Percentiles rank a stretch among this genome's conserved stretches.
phyloP scores from a whole-genome alignment of 2,888 invertebrate genomes.

The Hyposoter dolosus region DNA sequence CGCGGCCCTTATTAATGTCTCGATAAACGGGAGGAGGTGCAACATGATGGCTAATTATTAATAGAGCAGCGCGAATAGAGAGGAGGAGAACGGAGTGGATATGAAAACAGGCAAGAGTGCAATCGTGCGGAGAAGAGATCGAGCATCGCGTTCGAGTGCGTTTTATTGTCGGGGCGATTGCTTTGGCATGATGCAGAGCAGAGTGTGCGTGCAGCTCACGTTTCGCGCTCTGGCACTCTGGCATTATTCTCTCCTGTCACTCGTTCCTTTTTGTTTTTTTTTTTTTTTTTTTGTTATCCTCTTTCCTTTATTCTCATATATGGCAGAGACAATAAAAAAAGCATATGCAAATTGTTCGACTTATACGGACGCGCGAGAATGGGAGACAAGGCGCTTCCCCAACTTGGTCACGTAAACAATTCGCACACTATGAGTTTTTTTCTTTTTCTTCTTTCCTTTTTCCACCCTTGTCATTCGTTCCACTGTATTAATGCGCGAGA shows the following conservation, averaged over 20 bases:
- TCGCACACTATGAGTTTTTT: conserved; percentile 43
- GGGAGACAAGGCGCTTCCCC: conserved; percentile 17
- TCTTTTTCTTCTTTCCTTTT: not conserved
- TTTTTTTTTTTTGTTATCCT: not conserved
- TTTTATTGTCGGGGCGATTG: conserved; percentile 3
- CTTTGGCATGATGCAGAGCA: not conserved
- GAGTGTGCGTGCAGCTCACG: not conserved
- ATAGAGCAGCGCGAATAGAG: not conserved
- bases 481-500: not conserved
- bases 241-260: conserved; percentile 36
- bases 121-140: conserved; percentile 2
- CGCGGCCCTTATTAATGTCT: not conserved
- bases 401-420: conserved; percentile 55
- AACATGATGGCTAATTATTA: conserved; percentile 8
- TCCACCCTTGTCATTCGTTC: conserved; percentile 44
- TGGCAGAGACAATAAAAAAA: conserved; percentile 8
- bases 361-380: not conserved
- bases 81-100: too few species aligned
- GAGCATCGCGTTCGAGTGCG: not conserved
- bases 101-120: not conserved
- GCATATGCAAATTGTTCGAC: conserved; percentile 14
- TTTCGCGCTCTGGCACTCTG: not conserved
- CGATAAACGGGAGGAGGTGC: not conserved
- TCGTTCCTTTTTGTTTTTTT: not conserved
- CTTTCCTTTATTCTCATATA: conserved; percentile 18